Conservation (phyloP, 2,888 invertebrate species). For the Drosophila aldrichi region DNA sequence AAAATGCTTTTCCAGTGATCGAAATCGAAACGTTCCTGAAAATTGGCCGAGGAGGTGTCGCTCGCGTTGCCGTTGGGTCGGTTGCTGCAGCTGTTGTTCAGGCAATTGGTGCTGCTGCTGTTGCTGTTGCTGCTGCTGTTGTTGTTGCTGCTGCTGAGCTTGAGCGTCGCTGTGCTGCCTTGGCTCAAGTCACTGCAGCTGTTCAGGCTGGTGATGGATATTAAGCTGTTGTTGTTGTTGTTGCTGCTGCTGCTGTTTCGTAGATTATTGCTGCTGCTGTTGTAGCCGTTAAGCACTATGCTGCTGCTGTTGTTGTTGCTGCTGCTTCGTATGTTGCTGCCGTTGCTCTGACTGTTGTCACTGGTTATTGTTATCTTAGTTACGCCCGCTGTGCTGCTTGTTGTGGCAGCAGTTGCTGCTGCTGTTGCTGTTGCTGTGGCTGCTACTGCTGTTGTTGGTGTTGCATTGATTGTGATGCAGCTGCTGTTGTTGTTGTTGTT, state of each 20-base stretch:
- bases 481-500: slow-evolving; percentile 53
- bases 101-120: slow-evolving; percentile 47
- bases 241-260: slow-evolving; percentile 25
- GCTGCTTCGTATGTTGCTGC: slow-evolving; percentile 13
- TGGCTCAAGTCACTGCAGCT: slow-evolving; percentile 64
- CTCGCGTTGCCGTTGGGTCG: slow-evolving; percentile 67
- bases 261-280: slow-evolving; percentile 13
- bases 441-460: slow-evolving; percentile 15
- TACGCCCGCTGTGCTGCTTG: slow-evolving; percentile 59
- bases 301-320: slow-evolving; percentile 13
- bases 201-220: slow-evolving; percentile 74
- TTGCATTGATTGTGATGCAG: slow-evolving; percentile 61
- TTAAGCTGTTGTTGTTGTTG: slow-evolving; percentile 55
- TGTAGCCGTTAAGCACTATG: slow-evolving; percentile 8
- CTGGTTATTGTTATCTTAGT: slow-evolving; percentile 71
- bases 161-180: slow-evolving; percentile 62
- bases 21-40: slow-evolving; percentile 86
- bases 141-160: slow-evolving; percentile 39
- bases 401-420: slow-evolving; percentile 31
- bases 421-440: slow-evolving; percentile 37
- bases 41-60: slow-evolving; percentile 83
- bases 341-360: slow-evolving; percentile 38
- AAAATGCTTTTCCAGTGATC: slow-evolving; percentile 89
- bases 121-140: slow-evolving; percentile 40
- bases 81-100: slow-evolving; percentile 53